Base-by-base conservation (phyloP, 2,113 vertebrate genomes). In the Odobenus rosmarus region DNA sequence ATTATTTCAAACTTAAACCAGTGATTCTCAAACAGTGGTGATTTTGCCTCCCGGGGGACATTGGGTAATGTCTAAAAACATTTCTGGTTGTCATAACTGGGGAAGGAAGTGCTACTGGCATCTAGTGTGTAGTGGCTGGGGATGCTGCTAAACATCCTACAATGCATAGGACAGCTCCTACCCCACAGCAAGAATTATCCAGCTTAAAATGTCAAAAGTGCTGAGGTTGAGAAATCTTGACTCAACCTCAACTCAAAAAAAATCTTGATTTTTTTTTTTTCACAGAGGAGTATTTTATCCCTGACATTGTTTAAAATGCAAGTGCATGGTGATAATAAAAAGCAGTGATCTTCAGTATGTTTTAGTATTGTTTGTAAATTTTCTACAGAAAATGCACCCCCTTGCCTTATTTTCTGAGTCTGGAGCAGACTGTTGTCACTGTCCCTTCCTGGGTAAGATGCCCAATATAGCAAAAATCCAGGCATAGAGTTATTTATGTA, bases 251-350 rank as follows among this genome's bases (percentile, higher is more conserved):
- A 39, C 39, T 59, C 36, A 88, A 90, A 82, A 39, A 39, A 39
- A 39, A 39, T 39, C 39, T 39, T 39, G 16, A 81, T 55, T 61
- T 64, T 69, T 69, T 62, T 28, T 49, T 67, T 19, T 9, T 1
- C n/a, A 14, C 19, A 79, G 23, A 90, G n/a, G 33, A 76, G 3
- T 55, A 74, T 82, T 95, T 97, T 86, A 55, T 87, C 24, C 59
- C 55, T 39, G 72, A 93, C 49, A 88, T 49, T 76, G 16, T 87
- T 92, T 95, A 94, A 92, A 95, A 87, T 90, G 31, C 18, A 88
- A 33, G 69, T 59, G 18, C 49, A 86, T 76, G 6, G 16, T 93
- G n/a, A 62, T 81, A 83, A 94, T 84, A 81, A 95, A 97, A 84
- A 84, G 24, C 33, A 90, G 55, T 72, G 49, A 57, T 4, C 90